Conservation (phyloP, 2,888 invertebrate species). For the Clistopyga incitator region DNA sequence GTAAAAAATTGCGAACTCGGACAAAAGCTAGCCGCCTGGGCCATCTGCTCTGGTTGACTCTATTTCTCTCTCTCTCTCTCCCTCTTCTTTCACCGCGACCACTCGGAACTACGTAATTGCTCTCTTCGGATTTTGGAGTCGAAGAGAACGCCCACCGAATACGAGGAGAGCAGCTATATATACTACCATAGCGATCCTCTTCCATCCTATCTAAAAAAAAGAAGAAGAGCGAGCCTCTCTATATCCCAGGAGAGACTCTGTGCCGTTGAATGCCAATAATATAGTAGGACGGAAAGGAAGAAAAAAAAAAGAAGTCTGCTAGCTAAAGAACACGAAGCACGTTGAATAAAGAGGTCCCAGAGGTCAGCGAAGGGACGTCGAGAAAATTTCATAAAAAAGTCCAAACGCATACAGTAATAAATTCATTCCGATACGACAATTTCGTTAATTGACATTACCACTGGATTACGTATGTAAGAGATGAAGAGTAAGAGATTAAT, state of each 20-base stretch:
- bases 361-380: slow-evolving; percentile 26
- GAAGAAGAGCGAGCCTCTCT: not conserved
- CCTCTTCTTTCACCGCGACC: not conserved
- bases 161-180: slow-evolving; percentile 30
- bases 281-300: not conserved
- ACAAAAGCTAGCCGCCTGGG: slow-evolving; percentile 20
- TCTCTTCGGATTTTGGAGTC: slow-evolving; percentile 62
- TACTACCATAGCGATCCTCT: slow-evolving; percentile 11
- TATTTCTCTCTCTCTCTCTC: not conserved
- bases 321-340: slow-evolving; percentile 13
- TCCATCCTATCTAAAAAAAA: slow-evolving; percentile 22
- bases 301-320: not conserved
- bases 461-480: not conserved
- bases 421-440: slow-evolving; percentile 38
- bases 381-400: slow-evolving; percentile 19
- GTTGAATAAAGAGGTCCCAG: slow-evolving; percentile 29
- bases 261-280: slow-evolving; percentile 43
- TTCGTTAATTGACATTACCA: slow-evolving; percentile 43
- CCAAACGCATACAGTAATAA: slow-evolving; percentile 8
- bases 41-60: slow-evolving; percentile 59
- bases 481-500: slow-evolving; percentile 3
- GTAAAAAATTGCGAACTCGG: slow-evolving; percentile 35
- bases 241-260: slow-evolving; percentile 29
- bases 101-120: slow-evolving; percentile 59
- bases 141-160: slow-evolving; percentile 65